Conservation (phyloP, 2,797 vertebrate genomes). For the Oreonectes daqikongensis region DNA sequence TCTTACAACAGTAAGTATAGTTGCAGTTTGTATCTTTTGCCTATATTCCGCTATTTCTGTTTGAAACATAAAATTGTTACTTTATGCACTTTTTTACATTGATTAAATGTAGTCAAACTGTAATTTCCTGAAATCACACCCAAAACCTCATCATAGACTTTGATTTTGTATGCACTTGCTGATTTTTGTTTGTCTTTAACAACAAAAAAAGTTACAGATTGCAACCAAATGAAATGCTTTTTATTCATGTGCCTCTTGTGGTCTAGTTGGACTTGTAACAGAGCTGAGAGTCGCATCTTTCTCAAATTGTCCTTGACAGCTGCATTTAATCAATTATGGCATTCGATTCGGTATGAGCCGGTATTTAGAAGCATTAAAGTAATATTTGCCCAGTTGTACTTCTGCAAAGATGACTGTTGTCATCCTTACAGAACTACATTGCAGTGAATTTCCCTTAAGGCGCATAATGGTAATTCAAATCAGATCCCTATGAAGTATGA, state of each 20-base stretch:
- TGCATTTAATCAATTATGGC: constrained; percentile 76
- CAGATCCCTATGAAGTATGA: constrained; percentile 31
- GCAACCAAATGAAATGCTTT: not conserved
- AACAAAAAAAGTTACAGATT: no score
- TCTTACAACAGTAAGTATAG: not conserved
- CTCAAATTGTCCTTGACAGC: constrained; percentile 73
- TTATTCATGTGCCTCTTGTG: not conserved
- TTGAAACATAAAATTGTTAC: no score
- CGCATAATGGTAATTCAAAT: constrained; percentile 28
- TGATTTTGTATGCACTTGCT: no score
- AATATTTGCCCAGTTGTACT: constrained; percentile 32
- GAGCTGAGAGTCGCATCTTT: constrained; percentile 61
- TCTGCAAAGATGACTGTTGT: constrained; percentile 35
- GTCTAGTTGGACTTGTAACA: constrained; percentile 44
- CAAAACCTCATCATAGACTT: no score
- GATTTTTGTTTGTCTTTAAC: no score
- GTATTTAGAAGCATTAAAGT: constrained; percentile 32
- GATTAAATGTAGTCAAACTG: no score
- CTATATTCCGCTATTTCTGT: no score
- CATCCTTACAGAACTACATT: constrained; percentile 19
- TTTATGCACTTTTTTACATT: no score
- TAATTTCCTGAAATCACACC: no score
- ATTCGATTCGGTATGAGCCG: constrained; percentile 62
- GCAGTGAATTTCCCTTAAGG: constrained; percentile 32
- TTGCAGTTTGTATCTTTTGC: no score